Evolutionary conservation across 2,888 invertebrate genomes (phyloP), one percentile per base, ranked within the genome.

Genomic region (Nymphalis c-album): DNA sequence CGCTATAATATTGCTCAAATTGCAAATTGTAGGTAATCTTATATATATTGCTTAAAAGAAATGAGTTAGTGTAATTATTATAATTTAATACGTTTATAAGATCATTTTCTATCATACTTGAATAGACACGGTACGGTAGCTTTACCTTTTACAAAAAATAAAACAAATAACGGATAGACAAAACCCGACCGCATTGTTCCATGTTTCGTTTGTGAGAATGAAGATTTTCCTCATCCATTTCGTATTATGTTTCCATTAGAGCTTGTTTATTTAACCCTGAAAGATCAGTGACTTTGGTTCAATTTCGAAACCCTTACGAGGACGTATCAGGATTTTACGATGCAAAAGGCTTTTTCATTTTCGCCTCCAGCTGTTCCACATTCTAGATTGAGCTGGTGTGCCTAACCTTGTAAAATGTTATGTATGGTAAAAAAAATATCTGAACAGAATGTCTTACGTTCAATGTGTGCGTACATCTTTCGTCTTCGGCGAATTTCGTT

Each of bases 221-320:
- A 78, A 83, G 80, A 83, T 80, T 80, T 80, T 78, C 77, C 77
- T 79, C 77, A 77, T 79, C 76, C 80, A 75, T 77, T 76, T 77
- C 75, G 81, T 86, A 86, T 88, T 85, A 85, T 86, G 85, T 85
- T 86, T 87, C 87, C 85, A 87, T 89, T 85, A 84, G 79, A 81
- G 79, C 80, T 83, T 87, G 86, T 88, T 87, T 87, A 86, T 84
- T 86, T 82, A 86, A 84, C 85, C 83, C 85, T 85, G 79, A 76
- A 81, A 81, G 76, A 78, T 76, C 76, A 77, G 77, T 77, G 76
- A 76, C 78, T 80, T 77, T 74, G 80, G 78, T 79, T 79, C 77
- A 75, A 73, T 78, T 78, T 77, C 73, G 73, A 72, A 74, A 73
- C 75, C 70, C 63, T 70, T 68, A 70, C 71, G 72, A 76, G 77